Evolutionary conservation across 2,888 invertebrate genomes (phyloP), one percentile per base, ranked within the genome.

Genomic region (Galeruca laticollis): DNA sequence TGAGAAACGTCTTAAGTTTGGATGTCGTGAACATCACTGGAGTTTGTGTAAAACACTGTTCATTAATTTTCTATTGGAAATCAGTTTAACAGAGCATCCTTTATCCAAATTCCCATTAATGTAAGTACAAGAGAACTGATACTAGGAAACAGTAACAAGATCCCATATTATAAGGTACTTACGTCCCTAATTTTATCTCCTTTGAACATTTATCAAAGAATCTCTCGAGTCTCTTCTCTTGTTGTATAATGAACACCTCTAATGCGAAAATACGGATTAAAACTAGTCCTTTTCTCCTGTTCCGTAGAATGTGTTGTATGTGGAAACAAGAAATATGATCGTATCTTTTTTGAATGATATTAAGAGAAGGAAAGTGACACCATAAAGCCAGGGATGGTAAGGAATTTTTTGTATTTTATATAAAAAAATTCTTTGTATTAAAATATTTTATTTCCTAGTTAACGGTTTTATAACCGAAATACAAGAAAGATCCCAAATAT

Each of bases 171-270:
- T 76, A 75, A 72, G 71, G 65, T 76, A 77, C 78, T 77, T 77
- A 76, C 70, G 70, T 73, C 78, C 78, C 77, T 79, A 78, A 79
- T 78, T 5, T 26, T 3, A 78, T 77, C 74, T 79, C 76, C 77
- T 80, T 80, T 79, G 78, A 79, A 74, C 76, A 70, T 77, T 77
- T 78, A 80, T 80, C 79, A 80, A 79, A 79, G 79, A 79, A 79
- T 79, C 79, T 79, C 77, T 52, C 73, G 71, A 69, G 43, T 57
- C 64, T 64, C 77, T 76, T 78, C 75, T 77, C 72, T 70, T 70
- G 73, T 67, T 75, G 73, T 77, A 77, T 79, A 79, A 79, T 78
- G 77, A 77, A 78, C 76, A 78, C 78, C 78, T 76, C 70, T 74
- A 76, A 77, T 77, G 76, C 73, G 77, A 79, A 79, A 78, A 77